Evolutionary conservation across 2,888 invertebrate species (phyloP).

Genomic region (Apamea monoglypha): DNA sequence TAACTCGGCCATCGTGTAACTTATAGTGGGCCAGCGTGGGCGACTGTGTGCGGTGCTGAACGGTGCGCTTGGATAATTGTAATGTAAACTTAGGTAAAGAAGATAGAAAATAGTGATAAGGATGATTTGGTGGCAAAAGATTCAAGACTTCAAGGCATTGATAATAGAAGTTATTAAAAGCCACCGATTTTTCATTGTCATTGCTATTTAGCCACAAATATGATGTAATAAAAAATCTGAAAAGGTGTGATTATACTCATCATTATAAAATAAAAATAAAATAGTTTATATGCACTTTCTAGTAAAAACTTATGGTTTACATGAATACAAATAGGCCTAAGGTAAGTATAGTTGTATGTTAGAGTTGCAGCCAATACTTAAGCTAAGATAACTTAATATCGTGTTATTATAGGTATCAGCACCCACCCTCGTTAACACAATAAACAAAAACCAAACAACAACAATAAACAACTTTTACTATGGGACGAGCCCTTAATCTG

Average conservation of each 20-base stretch:
- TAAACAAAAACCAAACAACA: too few species aligned
- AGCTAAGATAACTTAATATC: too few species aligned
- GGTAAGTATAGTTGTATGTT: too few species aligned
- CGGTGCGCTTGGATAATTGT: conserved; percentile 18
- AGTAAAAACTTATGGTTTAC: too few species aligned
- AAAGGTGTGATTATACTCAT: too few species aligned
- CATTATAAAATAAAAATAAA: too few species aligned
- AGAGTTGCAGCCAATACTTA: too few species aligned
- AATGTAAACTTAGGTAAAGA: neutral
- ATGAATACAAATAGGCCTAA: too few species aligned
- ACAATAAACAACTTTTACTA: neutral
- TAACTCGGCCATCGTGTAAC: conserved; percentile 46
- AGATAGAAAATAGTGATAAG: neutral
- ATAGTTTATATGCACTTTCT: too few species aligned
- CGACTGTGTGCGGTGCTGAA: conserved; percentile 19
- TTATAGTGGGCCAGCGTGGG: conserved; percentile 56
- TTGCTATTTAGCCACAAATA: neutral
- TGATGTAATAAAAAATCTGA: neutral
- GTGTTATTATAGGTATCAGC: too few species aligned
- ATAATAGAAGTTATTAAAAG: neutral
- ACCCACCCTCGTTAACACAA: too few species aligned
- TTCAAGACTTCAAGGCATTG: neutral
- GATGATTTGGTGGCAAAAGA: neutral
- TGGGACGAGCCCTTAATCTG: neutral
- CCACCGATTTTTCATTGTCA: too few species aligned